phyloP scores from a whole-genome alignment of 2,888 invertebrate genomes.

The Eupithecia insigniata region DNA sequence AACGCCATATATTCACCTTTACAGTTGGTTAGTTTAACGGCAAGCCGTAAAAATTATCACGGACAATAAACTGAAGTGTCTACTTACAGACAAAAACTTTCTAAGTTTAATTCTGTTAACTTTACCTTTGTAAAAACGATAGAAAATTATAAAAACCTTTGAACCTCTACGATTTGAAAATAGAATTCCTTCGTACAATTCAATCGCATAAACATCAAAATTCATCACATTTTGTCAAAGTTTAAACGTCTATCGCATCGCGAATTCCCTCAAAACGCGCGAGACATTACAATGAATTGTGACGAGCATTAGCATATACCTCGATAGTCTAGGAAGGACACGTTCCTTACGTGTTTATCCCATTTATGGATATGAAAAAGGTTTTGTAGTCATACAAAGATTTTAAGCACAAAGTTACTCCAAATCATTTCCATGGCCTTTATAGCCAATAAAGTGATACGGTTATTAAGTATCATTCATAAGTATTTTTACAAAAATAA shows the following conservation, averaged over 20 bases:
- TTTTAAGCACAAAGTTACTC: not conserved
- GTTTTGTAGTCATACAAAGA: not conserved
- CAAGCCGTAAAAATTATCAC: not conserved
- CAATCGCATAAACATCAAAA: constrained; percentile 11
- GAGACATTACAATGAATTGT: constrained; percentile 24
- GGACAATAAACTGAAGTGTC: not conserved
- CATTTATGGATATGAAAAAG: not conserved
- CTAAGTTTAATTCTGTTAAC: not conserved
- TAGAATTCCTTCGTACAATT: not conserved
- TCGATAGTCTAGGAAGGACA: not conserved
- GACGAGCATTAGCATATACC: constrained; percentile 19
- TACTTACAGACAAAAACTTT: not conserved
- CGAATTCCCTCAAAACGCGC: constrained; percentile 17
- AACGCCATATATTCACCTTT: too few relatives aligned
- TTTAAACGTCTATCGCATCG: constrained; percentile 12
- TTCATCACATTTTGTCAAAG: constrained; percentile 25
- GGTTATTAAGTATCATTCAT: too few relatives aligned
- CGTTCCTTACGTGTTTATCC: too few relatives aligned
- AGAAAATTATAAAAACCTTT: not conserved
- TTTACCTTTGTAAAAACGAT: not conserved
- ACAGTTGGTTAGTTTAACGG: not conserved
- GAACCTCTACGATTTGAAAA: not conserved
- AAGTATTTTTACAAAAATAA: not conserved
- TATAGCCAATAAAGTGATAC: too few relatives aligned
- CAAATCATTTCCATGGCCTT: not conserved